Conservation (phyloP, 2,797 vertebrate species). For the Simalia tracyae region DNA sequence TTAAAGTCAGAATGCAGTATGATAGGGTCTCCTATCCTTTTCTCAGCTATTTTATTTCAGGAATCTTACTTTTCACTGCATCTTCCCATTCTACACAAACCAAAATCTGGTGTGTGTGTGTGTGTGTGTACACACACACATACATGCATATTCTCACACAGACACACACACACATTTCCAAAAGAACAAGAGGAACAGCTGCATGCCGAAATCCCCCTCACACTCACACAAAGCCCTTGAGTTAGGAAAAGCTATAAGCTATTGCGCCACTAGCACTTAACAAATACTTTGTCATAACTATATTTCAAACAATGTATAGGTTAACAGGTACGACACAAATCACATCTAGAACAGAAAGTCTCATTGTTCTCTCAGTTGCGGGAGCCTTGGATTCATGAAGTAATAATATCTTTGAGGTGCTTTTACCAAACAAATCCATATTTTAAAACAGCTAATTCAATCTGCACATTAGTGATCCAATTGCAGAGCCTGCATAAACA, state of each 20-base stretch:
- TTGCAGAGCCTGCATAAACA: background rate
- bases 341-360: background rate
- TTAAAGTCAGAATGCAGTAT: background rate
- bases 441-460: background rate
- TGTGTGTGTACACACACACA: background rate
- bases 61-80: background rate
- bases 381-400: background rate
- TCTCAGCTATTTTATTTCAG: background rate
- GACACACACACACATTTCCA: background rate
- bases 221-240: background rate
- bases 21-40: background rate
- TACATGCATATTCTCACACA: background rate
- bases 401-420: background rate
- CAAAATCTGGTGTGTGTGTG: background rate
- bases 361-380: background rate
- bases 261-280: background rate
- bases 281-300: background rate
- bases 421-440: background rate
- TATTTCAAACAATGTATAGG: background rate
- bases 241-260: background rate
- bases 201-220: background rate
- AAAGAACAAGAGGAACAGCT: slow-evolving; percentile 4
- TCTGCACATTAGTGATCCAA: background rate
- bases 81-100: background rate
- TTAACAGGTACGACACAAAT: background rate